Conservation (phyloP, 2,113 vertebrate species). For the Larimichthys crocea region DNA sequence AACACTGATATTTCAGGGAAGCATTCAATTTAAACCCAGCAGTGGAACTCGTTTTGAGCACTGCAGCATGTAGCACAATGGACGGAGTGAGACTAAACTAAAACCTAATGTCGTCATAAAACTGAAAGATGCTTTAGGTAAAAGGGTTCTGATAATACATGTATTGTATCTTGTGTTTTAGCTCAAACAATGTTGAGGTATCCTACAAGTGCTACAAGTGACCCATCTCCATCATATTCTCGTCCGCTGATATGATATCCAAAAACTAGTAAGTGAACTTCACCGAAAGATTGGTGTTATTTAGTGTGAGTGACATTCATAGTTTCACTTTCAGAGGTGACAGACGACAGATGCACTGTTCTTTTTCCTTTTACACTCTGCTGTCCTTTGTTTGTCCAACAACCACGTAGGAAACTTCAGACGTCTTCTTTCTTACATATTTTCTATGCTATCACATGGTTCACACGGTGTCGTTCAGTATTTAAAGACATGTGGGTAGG, state of each 20-base stretch:
- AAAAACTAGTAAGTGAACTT: neutral
- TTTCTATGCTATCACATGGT: neutral
- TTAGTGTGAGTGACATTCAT: neutral
- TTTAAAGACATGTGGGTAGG: neutral
- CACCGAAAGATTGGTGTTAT: neutral
- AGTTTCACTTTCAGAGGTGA: neutral
- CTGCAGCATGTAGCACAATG: too few species aligned
- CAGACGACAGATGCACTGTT: neutral
- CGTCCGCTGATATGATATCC: neutral
- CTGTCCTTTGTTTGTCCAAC: constrained; percentile 8
- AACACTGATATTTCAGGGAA: constrained; percentile 45
- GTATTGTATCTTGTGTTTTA: neutral
- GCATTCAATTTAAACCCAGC: neutral
- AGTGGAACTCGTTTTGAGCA: neutral
- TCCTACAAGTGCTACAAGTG: neutral
- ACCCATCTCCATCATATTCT: neutral
- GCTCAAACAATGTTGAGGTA: too few species aligned
- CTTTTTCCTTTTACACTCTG: neutral
- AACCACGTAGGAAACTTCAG: neutral
- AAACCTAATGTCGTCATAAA: neutral
- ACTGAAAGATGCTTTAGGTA: neutral
- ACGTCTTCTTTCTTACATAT: neutral
- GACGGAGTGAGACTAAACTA: neutral
- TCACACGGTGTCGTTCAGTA: neutral
- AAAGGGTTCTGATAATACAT: too few species aligned